Base-by-base conservation (phyloP, 2,113 vertebrate genomes). In the Osmerus eperlanus region DNA sequence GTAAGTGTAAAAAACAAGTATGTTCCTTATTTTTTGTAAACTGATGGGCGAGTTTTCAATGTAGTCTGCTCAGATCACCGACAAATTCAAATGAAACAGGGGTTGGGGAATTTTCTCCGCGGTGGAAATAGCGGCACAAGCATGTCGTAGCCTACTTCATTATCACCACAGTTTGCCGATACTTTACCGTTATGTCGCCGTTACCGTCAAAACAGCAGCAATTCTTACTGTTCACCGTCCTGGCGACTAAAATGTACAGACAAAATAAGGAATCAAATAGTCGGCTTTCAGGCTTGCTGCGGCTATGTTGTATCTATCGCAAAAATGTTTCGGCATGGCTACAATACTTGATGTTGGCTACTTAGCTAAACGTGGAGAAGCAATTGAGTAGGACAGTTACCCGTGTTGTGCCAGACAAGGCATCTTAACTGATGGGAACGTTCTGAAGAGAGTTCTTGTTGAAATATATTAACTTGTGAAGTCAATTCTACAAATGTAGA, bases 1-100 rank as follows among this genome's bases (percentile, higher is more conserved):
- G 90, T 89, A 75, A 89, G 90, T 86, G 14, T 56, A 51, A 1
- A 64, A 4, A 4, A 0, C 6, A 41, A 62, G n/a, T 4, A 29
- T 36, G 13, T 56, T n/a, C 54, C 54, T 4, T n/a, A 4, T 56
- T 18, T 28, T 78, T 54, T 2, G 29, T 47, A 58, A 58, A 65
- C n/a, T 65, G 66, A 75, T 67, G 72, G 16, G 59, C 41, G 55
- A 75, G 70, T 76, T 77, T 67, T 19, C 28, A 15, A 32, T 64
- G 29, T 16, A 25, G 59, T 29, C 11, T 29, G 21, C 4, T 21
- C 21, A 7, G 6, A 25, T 14, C 70, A 18, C 36, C 32, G 70
- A 47, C 54, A 16, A 23, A 80, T 54, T 70, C 74, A 64, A 70
- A 75, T 74, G 54, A 29, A 83, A 89, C 61, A 78, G 63, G 28